Base-by-base conservation (phyloP, 2,888 invertebrate species). In the Nezara viridula region DNA sequence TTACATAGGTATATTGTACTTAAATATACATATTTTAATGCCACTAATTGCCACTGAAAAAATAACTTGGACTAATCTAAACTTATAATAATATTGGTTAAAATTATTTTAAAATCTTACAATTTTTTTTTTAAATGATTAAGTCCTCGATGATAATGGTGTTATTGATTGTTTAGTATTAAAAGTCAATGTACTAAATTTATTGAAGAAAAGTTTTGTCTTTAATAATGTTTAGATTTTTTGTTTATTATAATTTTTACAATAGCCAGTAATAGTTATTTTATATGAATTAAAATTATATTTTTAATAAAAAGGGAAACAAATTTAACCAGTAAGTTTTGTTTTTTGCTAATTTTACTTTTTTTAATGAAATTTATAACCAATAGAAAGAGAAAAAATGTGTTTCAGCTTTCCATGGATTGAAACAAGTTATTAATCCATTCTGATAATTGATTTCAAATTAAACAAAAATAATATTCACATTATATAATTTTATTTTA, bases 11-110 rank as follows among this genome's bases (percentile, higher is more conserved):
- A 24, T 44, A 2, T n/a, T 44, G 81, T 81, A 81, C 81, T 81
- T 47, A 81, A 81, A 40, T n/a, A n/a, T 14, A 40, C 2, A 24
- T 24, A 81, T 44, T 44, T 81, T 14, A 47, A 40, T 37, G 81
- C 81, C 81, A 44, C 44, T 14, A 44, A 81, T 81, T 81, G 81
- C 81, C 81, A 81, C 44, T 81, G 7, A 44, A 44, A 44, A n/a
- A 73, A 27, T 73, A 6, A 73, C 21, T 32, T 37, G 37, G 16
- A 73, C 16, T 37, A 73, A 73, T 60, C 14, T 32, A n/a, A n/a
- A n/a, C 5, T 44, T 60, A 60, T 60, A 16, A 32, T 60, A 37
- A 16, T 60, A 27, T 73, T 32, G 32, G 37, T 73, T 73, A 32
- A 73, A 73, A 73, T 37, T 73, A 2, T 3, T 73, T 37, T 73